Evolutionary conservation across 2,888 invertebrate species (phyloP), one percentile per base, ranked within the genome.

Genomic region (Latrodectus elegans): DNA sequence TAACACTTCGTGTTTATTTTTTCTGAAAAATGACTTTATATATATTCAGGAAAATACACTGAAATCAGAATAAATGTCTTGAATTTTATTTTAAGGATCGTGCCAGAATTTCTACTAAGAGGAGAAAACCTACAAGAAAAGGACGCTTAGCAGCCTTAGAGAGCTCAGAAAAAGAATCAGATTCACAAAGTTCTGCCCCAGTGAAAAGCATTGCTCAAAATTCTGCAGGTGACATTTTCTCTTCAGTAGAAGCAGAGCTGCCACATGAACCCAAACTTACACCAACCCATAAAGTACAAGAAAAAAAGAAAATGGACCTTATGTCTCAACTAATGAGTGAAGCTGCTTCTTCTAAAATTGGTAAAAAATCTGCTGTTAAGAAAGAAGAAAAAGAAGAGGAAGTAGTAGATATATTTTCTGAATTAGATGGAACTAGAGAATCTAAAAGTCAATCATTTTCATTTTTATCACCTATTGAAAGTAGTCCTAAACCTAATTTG

Each of bases 281-380:
- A 8, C 17, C 74, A 51, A 65, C 51, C 1, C 73, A 85, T 68
- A 87, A 82, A n/a, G 9, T 14, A 8, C 81, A 87, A 52, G 86
- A 87, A 38, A 87, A 87, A 26, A 87, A 87, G 55, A 87, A 87
- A 49, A 87, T 87, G 86, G 65, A 81, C 17, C 17, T 87, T 6
- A 87, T 87, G 86, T 87, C 86, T 2, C 86, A 87, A 17, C 60
- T 87, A 8, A 81, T 87, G 68, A 81, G 55, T 60, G 86, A 87
- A 73, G 86, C 79, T n/a, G 77, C 81, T 26, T n/a, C 72, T 12
- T 76, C 76, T 26, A 81, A 73, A 52, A 15, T 87, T 68, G 68
- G 65, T 1, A 77, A 72, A n/a, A 81, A 67, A 26, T n/a, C 51
- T 10, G 14, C 49, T 4, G n/a, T 60, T 1, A 55, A 53, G 8